Evolutionary conservation across 1,140 invertebrate species (phyloP).

Genomic region (Psix sp.): DNA sequence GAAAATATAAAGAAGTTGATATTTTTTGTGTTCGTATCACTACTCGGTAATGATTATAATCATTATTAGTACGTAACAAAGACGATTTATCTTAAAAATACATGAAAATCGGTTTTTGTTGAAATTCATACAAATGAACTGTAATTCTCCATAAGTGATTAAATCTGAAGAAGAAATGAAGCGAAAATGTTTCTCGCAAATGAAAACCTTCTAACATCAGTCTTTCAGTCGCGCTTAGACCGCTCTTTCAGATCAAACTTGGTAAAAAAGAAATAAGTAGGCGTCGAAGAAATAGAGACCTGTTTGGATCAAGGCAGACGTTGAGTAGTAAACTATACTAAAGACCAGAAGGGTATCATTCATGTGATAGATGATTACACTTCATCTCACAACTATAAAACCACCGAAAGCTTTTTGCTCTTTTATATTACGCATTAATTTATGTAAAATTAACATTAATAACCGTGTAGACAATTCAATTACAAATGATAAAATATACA

Average conservation of each 20-base stretch:
- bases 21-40: too few species aligned
- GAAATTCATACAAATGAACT: too few species aligned
- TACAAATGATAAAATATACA: neutral
- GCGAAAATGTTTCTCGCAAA: too few species aligned
- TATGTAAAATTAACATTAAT: neutral
- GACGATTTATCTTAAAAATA: too few species aligned
- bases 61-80: too few species aligned
- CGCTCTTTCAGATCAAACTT: slow-evolving; percentile 23
- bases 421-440: neutral
- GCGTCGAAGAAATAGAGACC: slow-evolving; percentile 47
- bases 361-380: slow-evolving; percentile 35
- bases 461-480: neutral
- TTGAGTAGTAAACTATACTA: slow-evolving; percentile 45
- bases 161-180: too few species aligned
- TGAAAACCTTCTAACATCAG: too few species aligned
- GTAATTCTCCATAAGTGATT: too few species aligned
- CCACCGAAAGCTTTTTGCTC: slow-evolving; percentile 1
- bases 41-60: too few species aligned
- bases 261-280: slow-evolving; percentile 32
- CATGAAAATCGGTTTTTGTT: too few species aligned
- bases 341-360: slow-evolving; percentile 50
- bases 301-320: slow-evolving; percentile 40
- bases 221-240: too few species aligned
- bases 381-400: slow-evolving; percentile 5
- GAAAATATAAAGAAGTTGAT: too few species aligned